Conservation (phyloP, 2,113 vertebrate genomes). For the Mormyrus iriodes region DNA sequence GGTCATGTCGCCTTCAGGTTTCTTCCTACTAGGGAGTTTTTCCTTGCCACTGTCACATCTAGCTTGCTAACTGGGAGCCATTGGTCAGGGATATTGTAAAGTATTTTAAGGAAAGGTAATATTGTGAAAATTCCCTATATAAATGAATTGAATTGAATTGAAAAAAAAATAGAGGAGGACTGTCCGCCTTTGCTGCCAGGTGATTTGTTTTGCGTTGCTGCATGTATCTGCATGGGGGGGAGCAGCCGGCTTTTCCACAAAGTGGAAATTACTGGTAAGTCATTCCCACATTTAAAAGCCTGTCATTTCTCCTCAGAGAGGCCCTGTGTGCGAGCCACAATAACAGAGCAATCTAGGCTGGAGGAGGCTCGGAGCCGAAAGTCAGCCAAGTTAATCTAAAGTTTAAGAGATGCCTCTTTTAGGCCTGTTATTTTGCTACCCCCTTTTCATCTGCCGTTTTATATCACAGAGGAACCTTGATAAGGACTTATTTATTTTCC, state of each 20-base stretch:
- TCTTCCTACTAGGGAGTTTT: background rate
- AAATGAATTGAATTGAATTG: background rate
- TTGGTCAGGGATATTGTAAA: background rate
- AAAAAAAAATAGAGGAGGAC: background rate
- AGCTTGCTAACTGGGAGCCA: background rate
- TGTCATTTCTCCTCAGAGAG: background rate
- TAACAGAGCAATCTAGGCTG: background rate
- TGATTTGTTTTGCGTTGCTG: background rate
- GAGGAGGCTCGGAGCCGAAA: background rate
- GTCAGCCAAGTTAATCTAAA: background rate
- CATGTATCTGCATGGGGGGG: background rate
- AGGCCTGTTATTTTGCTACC: background rate
- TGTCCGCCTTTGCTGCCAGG: background rate
- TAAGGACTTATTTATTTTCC: background rate
- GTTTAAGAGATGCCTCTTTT: background rate
- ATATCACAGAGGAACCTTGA: background rate
- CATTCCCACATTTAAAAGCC: background rate
- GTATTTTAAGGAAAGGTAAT: background rate
- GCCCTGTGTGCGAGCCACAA: background rate
- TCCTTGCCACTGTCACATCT: background rate
- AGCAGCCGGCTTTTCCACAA: background rate
- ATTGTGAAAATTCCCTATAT: background rate
- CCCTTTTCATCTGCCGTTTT: background rate
- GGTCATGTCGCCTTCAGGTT: background rate
- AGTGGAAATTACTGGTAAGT: background rate